Base-by-base conservation (phyloP, 1,140 invertebrate species). In the Ips nitidus region DNA sequence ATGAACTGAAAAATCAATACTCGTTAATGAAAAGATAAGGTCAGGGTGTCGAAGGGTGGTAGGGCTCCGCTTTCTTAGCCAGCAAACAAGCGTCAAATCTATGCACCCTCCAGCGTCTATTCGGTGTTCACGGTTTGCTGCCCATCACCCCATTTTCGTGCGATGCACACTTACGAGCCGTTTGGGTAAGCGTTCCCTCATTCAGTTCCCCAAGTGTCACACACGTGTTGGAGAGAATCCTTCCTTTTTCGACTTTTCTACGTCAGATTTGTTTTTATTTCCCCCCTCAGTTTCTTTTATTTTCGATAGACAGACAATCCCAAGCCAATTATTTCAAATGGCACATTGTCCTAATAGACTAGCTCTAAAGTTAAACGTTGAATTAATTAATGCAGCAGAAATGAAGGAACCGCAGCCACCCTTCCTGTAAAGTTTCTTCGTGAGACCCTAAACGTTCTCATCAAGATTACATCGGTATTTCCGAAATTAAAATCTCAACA, bases 101-200 rank as follows among this genome's bases (percentile, higher is more conserved):
- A 75, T 76, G 75, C 76, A 77, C 75, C 73, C 75, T 74, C 69
- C 66, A 47, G 67, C 64, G 63, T 66, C 66, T 72, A 71, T 69
- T 63, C 79, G 79, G 76, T 37, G 77, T 82, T 80, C 78, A 76
- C 76, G 78, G 78, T 77, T 75, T 79, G 75, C 74, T 79, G 79
- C 77, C 71, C 73, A 68, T 77, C 74, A 77, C 78, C 78, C 77
- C 76, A 52, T 62, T 67, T 56, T 73, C 73, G 74, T 74, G 73
- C 73, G 72, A 73, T 76, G 69, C 76, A 73, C 67, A 71, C 65
- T 67, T 67, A 63, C 61, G 61, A 63, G 47, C 45, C 61, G 50
- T 63, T 63, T 63, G 7, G 62, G 62, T 65, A 65, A 65, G 52
- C 62, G 62, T 65, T 50, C 45, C 36, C 62, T 55, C 62, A 65